Base-by-base conservation (phyloP, 2,888 invertebrate genomes). In the Chrysolina oricalcia region DNA sequence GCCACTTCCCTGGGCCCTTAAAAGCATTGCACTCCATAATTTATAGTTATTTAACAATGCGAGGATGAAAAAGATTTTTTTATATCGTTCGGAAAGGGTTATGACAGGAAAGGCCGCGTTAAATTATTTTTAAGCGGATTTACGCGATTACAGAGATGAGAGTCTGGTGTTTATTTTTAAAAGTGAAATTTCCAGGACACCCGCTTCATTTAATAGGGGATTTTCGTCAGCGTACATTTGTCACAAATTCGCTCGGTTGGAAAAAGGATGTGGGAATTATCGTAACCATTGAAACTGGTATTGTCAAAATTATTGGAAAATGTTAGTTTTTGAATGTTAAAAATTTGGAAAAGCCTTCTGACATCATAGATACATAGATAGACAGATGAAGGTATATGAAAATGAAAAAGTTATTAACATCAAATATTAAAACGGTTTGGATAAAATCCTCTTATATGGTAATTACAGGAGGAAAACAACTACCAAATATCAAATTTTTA, bases 11-110 rank as follows among this genome's bases (percentile, higher is more conserved):
- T 82, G 84, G 82, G 82, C 83, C 85, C 84, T 85, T 87, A 85
- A 86, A 85, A 85, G 85, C 84, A 74, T 80, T 75, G 79, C 83
- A 83, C 83, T 85, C 81, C 82, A 85, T 86, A 86, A 86, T 86
- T 86, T 85, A 85, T 85, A 83, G 84, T 85, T 85, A 85, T 85
- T 85, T 84, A 84, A 68, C 68, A 68, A 40, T 68, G 68, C 68
- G 21, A 68, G 68, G 53, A 68, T 35, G 19, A 50, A 35, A 67
- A 68, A 68, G 68, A 68, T 72, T 75, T 71, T 74, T 53, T 59
- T 69, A 48, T 70, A 69, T 72, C 66, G 72, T 72, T 68, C 72
- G 69, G 69, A 65, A 72, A 62, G 72, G 75, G 75, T 72, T 75
- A 43, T 63, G 64, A 68, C 62, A 69, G 35, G 23, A 72, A 66